Evolutionary conservation across 2,888 invertebrate genomes (phyloP).

Genomic region (Chironomus riparius): DNA sequence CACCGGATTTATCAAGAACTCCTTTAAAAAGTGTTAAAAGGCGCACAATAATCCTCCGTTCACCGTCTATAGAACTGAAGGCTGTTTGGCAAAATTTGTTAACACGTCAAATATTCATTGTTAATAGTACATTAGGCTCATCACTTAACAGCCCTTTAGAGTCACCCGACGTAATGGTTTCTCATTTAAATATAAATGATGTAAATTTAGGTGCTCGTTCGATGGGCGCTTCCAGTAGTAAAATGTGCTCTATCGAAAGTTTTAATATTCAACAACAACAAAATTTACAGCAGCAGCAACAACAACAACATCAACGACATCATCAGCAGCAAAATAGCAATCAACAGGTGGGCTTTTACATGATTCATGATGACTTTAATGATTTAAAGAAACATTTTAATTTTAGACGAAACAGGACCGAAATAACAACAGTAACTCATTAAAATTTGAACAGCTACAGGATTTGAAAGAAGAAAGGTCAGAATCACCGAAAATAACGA

Average conservation of each 20-base stretch:
- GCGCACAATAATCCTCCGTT: constrained; percentile 63
- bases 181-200: constrained; percentile 40
- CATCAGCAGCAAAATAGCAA: constrained; percentile 43
- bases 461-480: neutral
- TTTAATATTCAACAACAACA: constrained; percentile 35
- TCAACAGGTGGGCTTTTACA: constrained; percentile 13
- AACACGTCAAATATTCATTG: constrained; percentile 79
- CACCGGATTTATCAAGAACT: constrained; percentile 53
- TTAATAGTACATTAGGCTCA: constrained; percentile 68
- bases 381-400: neutral
- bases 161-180: constrained; percentile 58
- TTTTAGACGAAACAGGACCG: neutral
- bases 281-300: constrained; percentile 32
- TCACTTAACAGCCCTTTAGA: constrained; percentile 76
- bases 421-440: neutral
- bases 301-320: constrained; percentile 52
- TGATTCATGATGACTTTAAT: neutral
- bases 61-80: constrained; percentile 74
- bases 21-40: constrained; percentile 56
- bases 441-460: neutral
- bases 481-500: constrained; percentile 31
- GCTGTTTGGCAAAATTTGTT: constrained; percentile 86
- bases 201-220: constrained; percentile 40
- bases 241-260: constrained; percentile 42
- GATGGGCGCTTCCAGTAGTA: constrained; percentile 38